Conservation (phyloP, 2,113 vertebrate genomes). For the Turdus rufiventris region DNA sequence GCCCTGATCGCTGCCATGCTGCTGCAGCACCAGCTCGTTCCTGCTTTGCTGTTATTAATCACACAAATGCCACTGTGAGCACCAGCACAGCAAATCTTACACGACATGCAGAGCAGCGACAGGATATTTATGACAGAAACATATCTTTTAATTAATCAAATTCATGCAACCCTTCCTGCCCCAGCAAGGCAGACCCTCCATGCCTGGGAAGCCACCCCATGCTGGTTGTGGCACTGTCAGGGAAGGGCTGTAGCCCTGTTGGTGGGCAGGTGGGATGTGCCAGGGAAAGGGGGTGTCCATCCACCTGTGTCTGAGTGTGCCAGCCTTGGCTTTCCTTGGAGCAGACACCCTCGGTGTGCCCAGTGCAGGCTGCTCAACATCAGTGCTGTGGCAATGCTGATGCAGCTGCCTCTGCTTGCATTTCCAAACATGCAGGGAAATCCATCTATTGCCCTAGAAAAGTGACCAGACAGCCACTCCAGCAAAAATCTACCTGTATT, state of each 20-base stretch:
- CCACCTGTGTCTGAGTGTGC: accelerated
- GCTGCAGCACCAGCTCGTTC: accelerated
- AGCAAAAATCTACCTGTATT: not conserved
- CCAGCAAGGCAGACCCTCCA: accelerated
- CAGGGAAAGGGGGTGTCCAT: accelerated
- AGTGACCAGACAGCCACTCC: not conserved
- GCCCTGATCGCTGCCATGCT: accelerated
- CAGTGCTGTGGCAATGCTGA: not conserved
- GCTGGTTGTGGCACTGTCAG: accelerated
- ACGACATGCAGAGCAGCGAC: not conserved
- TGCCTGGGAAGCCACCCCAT: accelerated
- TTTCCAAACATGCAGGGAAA: not conserved
- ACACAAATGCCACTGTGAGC: not conserved
- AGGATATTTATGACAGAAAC: not conserved
- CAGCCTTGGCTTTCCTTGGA: not conserved
- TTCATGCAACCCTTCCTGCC: not conserved
- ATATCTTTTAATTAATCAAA: not conserved
- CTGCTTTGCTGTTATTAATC: not conserved
- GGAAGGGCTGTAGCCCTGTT: not conserved
- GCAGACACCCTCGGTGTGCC: not conserved
- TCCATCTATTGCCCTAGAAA: not conserved
- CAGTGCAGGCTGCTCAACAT: not conserved
- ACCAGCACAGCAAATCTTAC: not conserved
- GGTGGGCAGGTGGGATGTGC: accelerated
- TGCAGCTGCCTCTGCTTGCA: not conserved